phyloP scores from a whole-genome alignment of 1,140 invertebrate genomes.

The Frieseomelitta varia region DNA sequence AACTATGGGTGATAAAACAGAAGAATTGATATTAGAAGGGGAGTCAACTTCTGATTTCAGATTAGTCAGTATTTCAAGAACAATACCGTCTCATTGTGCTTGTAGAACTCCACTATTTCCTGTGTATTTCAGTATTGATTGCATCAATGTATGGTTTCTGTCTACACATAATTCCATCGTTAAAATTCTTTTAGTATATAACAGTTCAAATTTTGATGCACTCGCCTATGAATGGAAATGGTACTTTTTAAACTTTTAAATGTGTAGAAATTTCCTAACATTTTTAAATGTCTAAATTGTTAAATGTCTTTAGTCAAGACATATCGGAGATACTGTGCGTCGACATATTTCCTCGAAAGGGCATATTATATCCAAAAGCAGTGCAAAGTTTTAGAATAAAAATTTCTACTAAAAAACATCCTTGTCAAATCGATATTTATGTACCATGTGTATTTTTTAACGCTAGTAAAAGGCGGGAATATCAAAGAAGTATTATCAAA shows the following conservation, averaged over 20 bases:
- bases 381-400: slow-evolving; percentile 67
- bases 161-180: slow-evolving; percentile 49
- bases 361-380: slow-evolving; percentile 66
- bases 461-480: slow-evolving; percentile 61
- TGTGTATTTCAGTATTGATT: slow-evolving; percentile 67
- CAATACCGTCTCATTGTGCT: slow-evolving; percentile 17
- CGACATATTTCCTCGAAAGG: slow-evolving; percentile 62
- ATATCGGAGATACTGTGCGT: slow-evolving; percentile 60
- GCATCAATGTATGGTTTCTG: slow-evolving; percentile 47
- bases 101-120: slow-evolving; percentile 53
- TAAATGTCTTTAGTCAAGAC: slow-evolving; percentile 49
- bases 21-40: slow-evolving; percentile 59
- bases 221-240: slow-evolving; percentile 71
- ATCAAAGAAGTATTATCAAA: slow-evolving; percentile 60
- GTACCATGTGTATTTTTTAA: slow-evolving; percentile 71
- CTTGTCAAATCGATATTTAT: slow-evolving; percentile 64
- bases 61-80: not conserved
- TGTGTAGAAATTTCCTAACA: not conserved
- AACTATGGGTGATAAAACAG: slow-evolving; percentile 58
- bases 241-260: slow-evolving; percentile 40
- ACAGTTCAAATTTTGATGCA: slow-evolving; percentile 62
- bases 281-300: not conserved
- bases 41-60: slow-evolving; percentile 44
- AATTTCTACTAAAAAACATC: slow-evolving; percentile 43
- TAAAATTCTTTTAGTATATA: slow-evolving; percentile 71